Evolutionary conservation across 2,888 invertebrate genomes (phyloP), one percentile per base, ranked within the genome.

Genomic region (Drosophila mulleri): DNA sequence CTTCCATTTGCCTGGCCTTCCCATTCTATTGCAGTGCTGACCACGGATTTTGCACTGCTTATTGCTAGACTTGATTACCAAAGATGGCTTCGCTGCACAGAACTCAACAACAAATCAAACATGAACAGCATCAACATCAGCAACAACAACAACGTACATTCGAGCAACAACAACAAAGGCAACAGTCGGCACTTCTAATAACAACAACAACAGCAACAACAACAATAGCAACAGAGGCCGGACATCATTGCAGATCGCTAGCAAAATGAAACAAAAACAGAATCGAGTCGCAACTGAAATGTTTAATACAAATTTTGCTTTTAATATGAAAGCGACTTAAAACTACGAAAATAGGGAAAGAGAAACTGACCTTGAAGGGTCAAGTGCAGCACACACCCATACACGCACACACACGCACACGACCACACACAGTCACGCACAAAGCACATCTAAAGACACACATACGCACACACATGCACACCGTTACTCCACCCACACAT

Each of bases 251-350:
- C 44, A 60, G 77, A 70, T 68, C 67, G 67, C 59, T 88, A 45
- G 12, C 44, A 73, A 88, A 72, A 83, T 86, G 87, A 86, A 80
- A 73, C 76, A 72, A 57, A 82, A 80, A 72, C 69, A 53, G 61
- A 74, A 72, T 80, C 77, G 66, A 61, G 53, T 35, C 57, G 67
- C 47, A 67, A 52, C 67, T 56, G 45, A 71, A 71, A 71, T 63
- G 66, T 70, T 67, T 72, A 42, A 26, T 59, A 44, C 18, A 63
- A 60, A 53, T 58, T 54, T 67, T 56, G 41, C 53, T 56, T 35
- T 42, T 73, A 59, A 62, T 68, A 73, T 79, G 78, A 81, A 68
- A 65, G 56, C 54, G 54, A 79, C 57, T 12, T 75, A 71, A 75
- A 59, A 35, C 68, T 39, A 72, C 29, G 18, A 7, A 16, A 48